Conservation (phyloP, 2,888 invertebrate genomes). For the Nomada lathburiana region DNA sequence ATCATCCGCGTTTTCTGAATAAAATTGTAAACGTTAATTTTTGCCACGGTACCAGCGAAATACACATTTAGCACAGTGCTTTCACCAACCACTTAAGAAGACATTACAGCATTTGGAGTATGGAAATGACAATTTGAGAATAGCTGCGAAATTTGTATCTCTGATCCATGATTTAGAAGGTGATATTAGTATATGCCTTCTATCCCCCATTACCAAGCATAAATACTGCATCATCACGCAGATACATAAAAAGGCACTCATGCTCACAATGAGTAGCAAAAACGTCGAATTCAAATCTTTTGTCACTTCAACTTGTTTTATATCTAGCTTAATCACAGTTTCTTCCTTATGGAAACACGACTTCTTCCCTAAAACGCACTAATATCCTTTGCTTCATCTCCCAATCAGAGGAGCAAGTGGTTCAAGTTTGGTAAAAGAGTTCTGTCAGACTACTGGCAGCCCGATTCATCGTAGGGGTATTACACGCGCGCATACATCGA, state of each 20-base stretch:
- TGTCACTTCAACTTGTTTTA: no score
- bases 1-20: slow-evolving; percentile 60
- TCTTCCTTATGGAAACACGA: neutral
- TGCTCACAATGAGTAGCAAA: slow-evolving; percentile 3
- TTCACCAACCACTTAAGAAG: slow-evolving; percentile 65
- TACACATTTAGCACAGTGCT: neutral
- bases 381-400: neutral
- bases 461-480: neutral
- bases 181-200: slow-evolving; percentile 39
- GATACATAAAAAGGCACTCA: slow-evolving; percentile 18
- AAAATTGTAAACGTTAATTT: neutral
- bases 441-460: neutral
- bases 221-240: neutral
- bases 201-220: slow-evolving; percentile 17
- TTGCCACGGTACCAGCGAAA: no score
- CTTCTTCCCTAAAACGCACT: no score
- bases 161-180: slow-evolving; percentile 68
- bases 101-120: slow-evolving; percentile 74
- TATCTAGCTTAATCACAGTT: neutral
- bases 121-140: slow-evolving; percentile 69
- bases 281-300: no score
- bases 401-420: neutral
- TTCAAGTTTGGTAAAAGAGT: neutral
- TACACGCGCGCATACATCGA: neutral
- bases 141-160: slow-evolving; percentile 58